Evolutionary conservation across 2,797 vertebrate genomes (phyloP).

Genomic region (Mus minutoides): DNA sequence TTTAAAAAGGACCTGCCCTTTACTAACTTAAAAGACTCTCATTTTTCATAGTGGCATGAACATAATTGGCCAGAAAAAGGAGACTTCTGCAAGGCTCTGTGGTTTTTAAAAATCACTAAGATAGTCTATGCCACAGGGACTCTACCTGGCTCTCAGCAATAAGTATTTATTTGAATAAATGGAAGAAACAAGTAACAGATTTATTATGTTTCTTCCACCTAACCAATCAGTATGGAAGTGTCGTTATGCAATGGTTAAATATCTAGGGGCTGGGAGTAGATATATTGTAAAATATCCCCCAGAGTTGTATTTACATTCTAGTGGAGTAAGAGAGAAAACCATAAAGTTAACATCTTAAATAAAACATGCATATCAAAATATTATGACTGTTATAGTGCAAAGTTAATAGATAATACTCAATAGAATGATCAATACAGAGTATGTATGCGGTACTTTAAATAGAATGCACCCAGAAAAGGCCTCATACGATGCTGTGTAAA

Average conservation of each 20-base stretch:
- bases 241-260: neutral
- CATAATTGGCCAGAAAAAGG: neutral
- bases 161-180: neutral
- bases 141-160: neutral
- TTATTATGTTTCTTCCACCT: neutral
- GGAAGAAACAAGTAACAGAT: neutral
- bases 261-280: neutral
- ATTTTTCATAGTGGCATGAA: slow-evolving; percentile 26
- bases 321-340: neutral
- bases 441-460: neutral
- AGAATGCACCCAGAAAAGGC: neutral
- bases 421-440: neutral
- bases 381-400: neutral
- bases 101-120: slow-evolving; percentile 34
- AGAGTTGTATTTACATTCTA: neutral
- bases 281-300: neutral
- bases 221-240: neutral
- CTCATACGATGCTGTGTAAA: neutral
- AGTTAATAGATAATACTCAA: neutral
- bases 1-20: neutral
- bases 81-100: neutral
- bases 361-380: neutral
- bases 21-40: slow-evolving; percentile 20
- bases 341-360: neutral
- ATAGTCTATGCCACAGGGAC: neutral